phyloP scores from a whole-genome alignment of 92 coral and sea anemone genomes.

The Nematostella vectensis region DNA sequence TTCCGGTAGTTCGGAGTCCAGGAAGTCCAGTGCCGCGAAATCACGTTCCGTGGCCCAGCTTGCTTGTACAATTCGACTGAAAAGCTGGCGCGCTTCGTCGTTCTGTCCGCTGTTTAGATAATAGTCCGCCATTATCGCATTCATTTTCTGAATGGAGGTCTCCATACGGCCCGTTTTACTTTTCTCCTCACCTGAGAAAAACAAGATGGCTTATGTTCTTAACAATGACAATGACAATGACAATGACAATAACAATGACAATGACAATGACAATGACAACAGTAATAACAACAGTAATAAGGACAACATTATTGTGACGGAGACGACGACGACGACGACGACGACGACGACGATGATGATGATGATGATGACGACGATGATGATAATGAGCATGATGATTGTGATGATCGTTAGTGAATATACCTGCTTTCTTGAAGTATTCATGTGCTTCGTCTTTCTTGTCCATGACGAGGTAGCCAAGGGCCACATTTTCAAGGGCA shows the following conservation, averaged over 20 bases:
- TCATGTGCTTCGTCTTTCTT: conserved; percentile 69
- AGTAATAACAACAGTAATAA: no score
- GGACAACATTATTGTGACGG: neutral
- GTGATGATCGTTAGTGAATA: neutral
- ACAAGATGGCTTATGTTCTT: no score
- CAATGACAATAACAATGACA: neutral
- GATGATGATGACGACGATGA: neutral
- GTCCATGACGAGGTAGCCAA: conserved; percentile 31
- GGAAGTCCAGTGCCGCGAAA: conserved; percentile 78
- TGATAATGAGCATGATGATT: no score
- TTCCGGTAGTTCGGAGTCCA: conserved; percentile 60
- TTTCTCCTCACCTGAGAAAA: conserved; percentile 35
- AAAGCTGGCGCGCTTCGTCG: conserved; percentile 69
- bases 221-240: neutral
- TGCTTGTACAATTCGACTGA: conserved; percentile 71
- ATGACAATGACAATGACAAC: no score
- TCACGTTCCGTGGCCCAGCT: conserved; percentile 72
- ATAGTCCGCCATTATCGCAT: conserved; percentile 76
- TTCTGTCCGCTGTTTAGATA: conserved; percentile 74
- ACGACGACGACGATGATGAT: neutral
- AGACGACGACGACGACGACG: neutral
- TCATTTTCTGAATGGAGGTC: conserved; percentile 50
- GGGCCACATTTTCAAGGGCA: conserved; percentile 71
- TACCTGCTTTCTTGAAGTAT: conserved; percentile 78
- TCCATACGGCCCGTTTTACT: conserved; percentile 76